phyloP scores from a whole-genome alignment of 2,797 vertebrate genomes.

The Momotus momota region DNA sequence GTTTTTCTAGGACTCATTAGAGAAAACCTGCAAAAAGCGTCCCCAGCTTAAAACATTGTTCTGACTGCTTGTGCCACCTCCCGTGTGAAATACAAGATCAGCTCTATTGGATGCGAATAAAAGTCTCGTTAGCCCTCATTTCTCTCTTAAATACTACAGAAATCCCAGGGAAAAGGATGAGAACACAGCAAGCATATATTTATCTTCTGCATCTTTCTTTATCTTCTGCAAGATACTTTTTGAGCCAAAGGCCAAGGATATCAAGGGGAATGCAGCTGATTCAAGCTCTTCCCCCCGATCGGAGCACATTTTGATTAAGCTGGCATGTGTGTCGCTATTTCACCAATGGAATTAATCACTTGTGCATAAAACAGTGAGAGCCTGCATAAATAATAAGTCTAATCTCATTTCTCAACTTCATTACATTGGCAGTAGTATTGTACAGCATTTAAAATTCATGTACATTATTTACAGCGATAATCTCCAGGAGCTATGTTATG shows the following conservation, averaged over 20 bases:
- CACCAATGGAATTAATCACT: not conserved
- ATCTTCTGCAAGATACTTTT: not conserved
- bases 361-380: not conserved
- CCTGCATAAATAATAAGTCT: not conserved
- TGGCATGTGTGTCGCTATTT: not conserved
- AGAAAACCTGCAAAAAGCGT: not conserved
- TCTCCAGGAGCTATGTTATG: not conserved
- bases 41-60: not conserved
- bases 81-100: not conserved
- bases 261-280: not conserved
- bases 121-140: not conserved
- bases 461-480: not conserved
- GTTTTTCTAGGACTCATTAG: not conserved
- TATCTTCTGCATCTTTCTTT: not conserved
- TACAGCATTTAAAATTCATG: not conserved
- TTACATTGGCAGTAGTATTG: not conserved
- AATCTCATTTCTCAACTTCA: not conserved
- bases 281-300: not conserved
- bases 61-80: not conserved
- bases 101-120: not conserved
- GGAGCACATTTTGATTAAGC: not conserved
- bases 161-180: not conserved
- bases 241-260: not conserved
- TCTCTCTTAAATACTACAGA: not conserved
- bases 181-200: not conserved